These are phyloP conservation scores for Drosophila gunungcola DNA, from an alignment of 1,140 invertebrate genomes.

Conservation along the genomic window DNA sequence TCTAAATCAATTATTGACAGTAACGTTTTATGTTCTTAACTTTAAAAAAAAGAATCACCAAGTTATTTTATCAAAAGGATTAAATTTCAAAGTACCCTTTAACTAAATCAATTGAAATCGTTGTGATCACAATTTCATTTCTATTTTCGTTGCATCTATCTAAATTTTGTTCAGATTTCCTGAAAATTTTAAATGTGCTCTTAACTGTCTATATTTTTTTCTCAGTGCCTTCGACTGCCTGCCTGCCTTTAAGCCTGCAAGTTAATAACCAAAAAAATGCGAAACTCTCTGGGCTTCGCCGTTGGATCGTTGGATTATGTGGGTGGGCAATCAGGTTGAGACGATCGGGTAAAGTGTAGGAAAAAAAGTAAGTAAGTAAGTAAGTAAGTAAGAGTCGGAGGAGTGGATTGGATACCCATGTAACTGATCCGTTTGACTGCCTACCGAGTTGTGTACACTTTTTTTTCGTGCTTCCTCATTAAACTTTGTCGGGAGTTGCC, in stretches of 20 bases:
- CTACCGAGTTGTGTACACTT: constrained; percentile 21
- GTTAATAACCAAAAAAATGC: constrained; percentile 63
- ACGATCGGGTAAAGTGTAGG: constrained; percentile 41
- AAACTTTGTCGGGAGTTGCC: constrained; percentile 23
- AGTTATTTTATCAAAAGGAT: no score
- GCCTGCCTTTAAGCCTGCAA: constrained; percentile 38
- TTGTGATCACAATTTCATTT: no score
- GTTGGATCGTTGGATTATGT: constrained; percentile 49
- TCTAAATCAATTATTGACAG: no score
- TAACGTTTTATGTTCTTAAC: no score
- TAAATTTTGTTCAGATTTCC: no score
- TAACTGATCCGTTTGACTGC: constrained; percentile 74
- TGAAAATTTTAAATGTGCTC: not conserved
- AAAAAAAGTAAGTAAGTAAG: not conserved
- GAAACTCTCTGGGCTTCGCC: constrained; percentile 44
- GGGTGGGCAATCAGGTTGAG: constrained; percentile 56
- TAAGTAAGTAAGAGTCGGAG: not conserved
- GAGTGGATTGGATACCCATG: constrained; percentile 28
- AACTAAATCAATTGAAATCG: no score
- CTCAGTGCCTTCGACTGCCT: not conserved
- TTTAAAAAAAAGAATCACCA: no score
- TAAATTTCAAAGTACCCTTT: no score
- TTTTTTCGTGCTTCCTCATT: constrained; percentile 64
- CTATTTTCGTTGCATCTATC: no score
- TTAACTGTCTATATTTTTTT: not conserved